Conservation (phyloP, 2,797 vertebrate genomes). For the Thripadectes ignobilis region DNA sequence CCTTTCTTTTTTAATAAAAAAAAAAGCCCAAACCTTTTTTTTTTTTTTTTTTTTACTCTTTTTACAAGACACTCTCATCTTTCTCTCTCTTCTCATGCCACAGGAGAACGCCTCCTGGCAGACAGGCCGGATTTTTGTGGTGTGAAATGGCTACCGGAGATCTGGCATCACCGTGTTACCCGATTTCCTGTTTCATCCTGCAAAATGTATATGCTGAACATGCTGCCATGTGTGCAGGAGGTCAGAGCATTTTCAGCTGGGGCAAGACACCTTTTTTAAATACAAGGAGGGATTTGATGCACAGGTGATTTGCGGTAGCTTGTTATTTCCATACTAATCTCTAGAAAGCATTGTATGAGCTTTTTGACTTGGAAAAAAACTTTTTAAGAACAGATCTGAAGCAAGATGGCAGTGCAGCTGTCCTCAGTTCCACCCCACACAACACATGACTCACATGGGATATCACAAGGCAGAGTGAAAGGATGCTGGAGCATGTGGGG, state of each 20-base stretch:
- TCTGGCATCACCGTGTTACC: neutral
- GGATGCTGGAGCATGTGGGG: rapidly evolving
- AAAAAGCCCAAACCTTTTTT: too few relatives aligned
- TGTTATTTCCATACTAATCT: neutral
- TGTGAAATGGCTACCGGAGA: neutral
- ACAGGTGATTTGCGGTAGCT: neutral
- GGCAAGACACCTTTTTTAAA: neutral
- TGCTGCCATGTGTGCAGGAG: neutral
- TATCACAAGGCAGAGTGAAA: neutral
- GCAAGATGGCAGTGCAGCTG: neutral
- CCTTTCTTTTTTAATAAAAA: neutral
- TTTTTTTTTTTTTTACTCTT: neutral
- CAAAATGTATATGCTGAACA: neutral
- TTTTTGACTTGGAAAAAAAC: neutral
- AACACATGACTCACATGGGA: neutral
- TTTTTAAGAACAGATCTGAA: neutral
- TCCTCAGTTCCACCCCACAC: neutral
- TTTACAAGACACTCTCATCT: rapidly evolving
- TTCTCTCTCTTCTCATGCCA: neutral
- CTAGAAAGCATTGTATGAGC: neutral
- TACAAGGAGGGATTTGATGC: neutral
- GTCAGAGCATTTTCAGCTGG: neutral
- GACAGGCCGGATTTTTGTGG: neutral
- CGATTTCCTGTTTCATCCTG: neutral
- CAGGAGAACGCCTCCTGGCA: neutral